A percentile compares a stretch with the other conserved stretches of the same genome.
Evolutionary conservation across 2,113 vertebrate species (phyloP).

Genomic region (Acrocephalus kingi): DNA sequence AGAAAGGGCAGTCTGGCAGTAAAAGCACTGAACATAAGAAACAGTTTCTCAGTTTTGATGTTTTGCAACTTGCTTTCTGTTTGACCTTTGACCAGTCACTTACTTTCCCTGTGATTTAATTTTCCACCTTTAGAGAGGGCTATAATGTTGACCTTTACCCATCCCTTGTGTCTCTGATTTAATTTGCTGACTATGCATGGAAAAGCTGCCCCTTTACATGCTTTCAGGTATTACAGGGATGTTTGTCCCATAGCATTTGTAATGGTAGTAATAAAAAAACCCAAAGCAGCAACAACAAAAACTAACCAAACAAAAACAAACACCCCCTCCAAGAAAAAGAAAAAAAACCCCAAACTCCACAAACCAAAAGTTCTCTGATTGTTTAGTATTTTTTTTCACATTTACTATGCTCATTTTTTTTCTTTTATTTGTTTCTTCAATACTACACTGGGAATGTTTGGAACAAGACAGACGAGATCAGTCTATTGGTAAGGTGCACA

Average conservation of each 20-base stretch:
- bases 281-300: neutral
- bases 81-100: neutral
- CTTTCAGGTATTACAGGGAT: neutral
- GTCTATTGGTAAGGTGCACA: neutral
- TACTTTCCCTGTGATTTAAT: conserved; percentile 8
- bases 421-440: neutral
- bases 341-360: neutral
- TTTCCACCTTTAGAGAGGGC: conserved; percentile 17
- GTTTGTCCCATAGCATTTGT: neutral
- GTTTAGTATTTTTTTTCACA: neutral
- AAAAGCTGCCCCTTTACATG: neutral
- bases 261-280: neutral
- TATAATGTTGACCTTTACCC: neutral
- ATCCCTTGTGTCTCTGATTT: neutral
- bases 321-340: too few species aligned
- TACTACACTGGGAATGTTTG: neutral
- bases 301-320: neutral
- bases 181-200: neutral
- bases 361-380: neutral
- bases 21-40: neutral
- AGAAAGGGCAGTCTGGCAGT: neutral
- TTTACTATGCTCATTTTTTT: neutral
- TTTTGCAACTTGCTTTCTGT: neutral
- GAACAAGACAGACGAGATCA: neutral
- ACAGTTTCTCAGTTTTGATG: neutral